A percentile compares a stretch with the other conserved stretches of the same genome.
phyloP scores from a whole-genome alignment of 1,140 invertebrate genomes.

The Coenobita brevimanus region DNA sequence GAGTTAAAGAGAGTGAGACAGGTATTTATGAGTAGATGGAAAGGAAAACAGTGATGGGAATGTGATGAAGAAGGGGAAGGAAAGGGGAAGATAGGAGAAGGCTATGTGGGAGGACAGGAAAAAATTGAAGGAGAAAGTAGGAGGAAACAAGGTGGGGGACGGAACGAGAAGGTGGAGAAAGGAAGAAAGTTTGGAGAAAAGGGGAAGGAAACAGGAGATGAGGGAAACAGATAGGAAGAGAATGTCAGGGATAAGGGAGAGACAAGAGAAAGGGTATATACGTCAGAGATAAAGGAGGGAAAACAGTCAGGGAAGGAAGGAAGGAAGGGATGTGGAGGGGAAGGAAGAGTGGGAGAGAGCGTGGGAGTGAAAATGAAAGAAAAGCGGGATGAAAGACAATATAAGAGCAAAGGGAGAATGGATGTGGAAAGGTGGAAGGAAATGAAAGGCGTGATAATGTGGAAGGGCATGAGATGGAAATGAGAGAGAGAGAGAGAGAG shows the following conservation, averaged over 20 bases:
- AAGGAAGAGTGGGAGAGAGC: too few relatives aligned
- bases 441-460: too few relatives aligned
- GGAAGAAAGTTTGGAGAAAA: background rate
- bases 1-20: background rate
- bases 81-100: background rate
- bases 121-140: background rate
- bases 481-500: background rate
- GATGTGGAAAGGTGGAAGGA: too few relatives aligned
- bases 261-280: background rate
- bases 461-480: too few relatives aligned
- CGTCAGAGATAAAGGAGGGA: too few relatives aligned
- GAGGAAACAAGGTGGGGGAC: background rate
- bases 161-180: background rate
- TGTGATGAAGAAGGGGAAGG: background rate
- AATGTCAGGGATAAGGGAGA: too few relatives aligned
- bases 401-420: too few relatives aligned
- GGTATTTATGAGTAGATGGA: background rate
- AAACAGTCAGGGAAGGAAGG: too few relatives aligned
- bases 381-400: too few relatives aligned
- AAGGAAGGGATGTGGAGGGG: background rate
- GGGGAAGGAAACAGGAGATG: background rate
- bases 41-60: background rate
- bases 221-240: too few relatives aligned
- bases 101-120: too few relatives aligned
- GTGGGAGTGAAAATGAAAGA: too few relatives aligned